Evolutionary conservation across 2,888 invertebrate genomes (phyloP), one percentile per base, ranked within the genome.

Genomic region (Phania funesta): DNA sequence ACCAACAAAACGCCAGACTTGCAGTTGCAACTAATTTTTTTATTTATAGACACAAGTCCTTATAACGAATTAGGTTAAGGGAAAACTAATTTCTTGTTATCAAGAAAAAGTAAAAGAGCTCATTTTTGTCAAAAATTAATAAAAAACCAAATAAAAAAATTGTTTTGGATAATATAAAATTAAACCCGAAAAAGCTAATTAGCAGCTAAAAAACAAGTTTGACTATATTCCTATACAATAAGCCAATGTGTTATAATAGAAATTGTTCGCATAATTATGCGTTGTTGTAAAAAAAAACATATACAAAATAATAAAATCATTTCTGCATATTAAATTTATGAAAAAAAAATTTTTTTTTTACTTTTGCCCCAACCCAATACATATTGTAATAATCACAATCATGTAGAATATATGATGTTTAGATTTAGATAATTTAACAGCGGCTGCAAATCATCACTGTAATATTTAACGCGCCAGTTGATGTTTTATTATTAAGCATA

Each of bases 371-470:
- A 6, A 60, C n/a, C 60, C 22, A 60, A 62, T 62, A 18, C 0
- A n/a, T n/a, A n/a, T n/a, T 24, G 3, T 22, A 22, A n/a, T 32
- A 18, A 16, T 1, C 41, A 24, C 38, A 22, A 26, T 41, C 81
- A 82, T 26, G 20, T 83, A 85, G 88, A 86, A 89, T 89, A 87
- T 87, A 89, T 89, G 80, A 83, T 84, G 84, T 80, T 83, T 84
- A 84, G 85, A 86, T 67, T 60, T 86, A 85, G 87, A 86, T 88
- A 88, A 89, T 88, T 88, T 87, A 89, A 85, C 88, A 88, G 86
- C 89, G 89, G 89, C 89, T 89, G 89, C 89, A 89, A 89, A 87
- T 89, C 88, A 88, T 89, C 86, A 87, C 84, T 84, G 60, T 68
- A 70, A 77, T 83, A 73, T 83, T 76, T 76, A 79, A 80, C 71